Evolutionary conservation across 2,797 vertebrate genomes (phyloP), one percentile per base, ranked within the genome.

Genomic region (Parauchenoglanis punctatus): DNA sequence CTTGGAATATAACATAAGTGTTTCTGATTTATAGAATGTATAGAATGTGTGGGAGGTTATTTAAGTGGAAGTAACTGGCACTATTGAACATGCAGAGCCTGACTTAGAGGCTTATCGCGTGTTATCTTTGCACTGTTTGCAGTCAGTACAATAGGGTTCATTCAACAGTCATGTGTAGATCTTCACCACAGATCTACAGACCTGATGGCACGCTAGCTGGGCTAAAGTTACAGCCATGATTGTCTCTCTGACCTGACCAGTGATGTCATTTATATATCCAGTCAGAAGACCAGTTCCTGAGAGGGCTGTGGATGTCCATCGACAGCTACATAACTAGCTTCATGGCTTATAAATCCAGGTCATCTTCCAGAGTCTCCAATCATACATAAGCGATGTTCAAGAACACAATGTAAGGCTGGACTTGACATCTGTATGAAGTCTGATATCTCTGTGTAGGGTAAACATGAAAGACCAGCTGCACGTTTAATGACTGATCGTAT

Each of bases 91-190:
- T 68, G 68, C 88, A 81, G 78, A 87, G 68, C 85, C 59, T 6
- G 85, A 85, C 85, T 90, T 90, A 87, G 28, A 67, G 89, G 85
- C 81, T 90, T 89, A 90, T 89, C 87, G 28, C 1, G 7, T 78
- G 76, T 78, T 89, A 88, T 88, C 85, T 90, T 87, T 86, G 87
- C 87, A 81, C 61, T 67, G 84, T 88, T 87, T 86, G 86, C 86
- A 70, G 84, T 77, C 88, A 82, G 77, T 80, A 89, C 89, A 91
- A 90, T 84, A 70, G 81, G 35, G 52, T 68, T 85, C 77, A 84
- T 91, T 90, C 87, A 89, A 85, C 84, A 68, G 70, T 87, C 85
- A 65, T 58, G 65, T 3, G n/a, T 65, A 61, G 56, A 46, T 88
- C 72, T 17, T 35, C 63, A 81, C 35, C 76, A 44, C 84, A 40